phyloP scores from a whole-genome alignment of 92 coral and sea anemone genomes.

The Plumapathes pennacea region DNA sequence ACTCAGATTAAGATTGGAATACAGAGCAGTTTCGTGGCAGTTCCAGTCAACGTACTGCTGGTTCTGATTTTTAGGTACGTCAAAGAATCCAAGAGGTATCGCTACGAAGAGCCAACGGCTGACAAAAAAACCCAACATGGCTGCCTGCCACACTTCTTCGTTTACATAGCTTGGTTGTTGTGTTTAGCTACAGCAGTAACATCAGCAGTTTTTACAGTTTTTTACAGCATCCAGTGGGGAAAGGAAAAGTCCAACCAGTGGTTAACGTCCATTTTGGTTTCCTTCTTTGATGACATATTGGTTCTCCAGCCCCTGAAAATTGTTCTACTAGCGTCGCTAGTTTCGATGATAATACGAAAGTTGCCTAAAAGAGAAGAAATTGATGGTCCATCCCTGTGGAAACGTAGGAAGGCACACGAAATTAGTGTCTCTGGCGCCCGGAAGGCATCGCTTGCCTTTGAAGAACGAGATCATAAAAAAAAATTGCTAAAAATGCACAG shows the following conservation, averaged over 20 bases:
- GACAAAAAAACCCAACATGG: background rate
- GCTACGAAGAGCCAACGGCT: background rate
- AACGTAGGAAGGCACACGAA: conserved; percentile 2
- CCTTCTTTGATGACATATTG: conserved; percentile 63
- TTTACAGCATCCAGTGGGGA: conserved; percentile 84
- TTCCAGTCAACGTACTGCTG: conserved; percentile 63
- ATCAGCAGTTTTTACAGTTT: conserved; percentile 51
- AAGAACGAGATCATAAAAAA: conserved; percentile 48
- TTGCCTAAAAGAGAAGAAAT: conserved; percentile 33
- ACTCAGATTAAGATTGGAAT: conserved; percentile 67
- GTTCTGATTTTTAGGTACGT: conserved; percentile 59
- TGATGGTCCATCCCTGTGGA: conserved; percentile 19
- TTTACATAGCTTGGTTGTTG: conserved; percentile 61
- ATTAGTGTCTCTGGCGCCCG: background rate
- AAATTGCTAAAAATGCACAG: conserved; percentile 61
- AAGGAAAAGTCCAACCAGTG: conserved; percentile 73
- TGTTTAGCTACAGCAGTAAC: conserved; percentile 34
- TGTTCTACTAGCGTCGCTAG: conserved; percentile 47
- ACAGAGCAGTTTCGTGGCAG: conserved; percentile 63
- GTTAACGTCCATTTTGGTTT: conserved; percentile 73
- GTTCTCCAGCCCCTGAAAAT: conserved; percentile 74
- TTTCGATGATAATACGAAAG: conserved; percentile 55
- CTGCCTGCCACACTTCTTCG: conserved; percentile 38
- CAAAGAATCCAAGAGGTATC: conserved; percentile 8
- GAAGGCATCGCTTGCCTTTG: conserved; percentile 45